Evolutionary conservation across 2,113 vertebrate genomes (phyloP), one percentile per base, ranked within the genome.

Genomic region (Lepus americanus): DNA sequence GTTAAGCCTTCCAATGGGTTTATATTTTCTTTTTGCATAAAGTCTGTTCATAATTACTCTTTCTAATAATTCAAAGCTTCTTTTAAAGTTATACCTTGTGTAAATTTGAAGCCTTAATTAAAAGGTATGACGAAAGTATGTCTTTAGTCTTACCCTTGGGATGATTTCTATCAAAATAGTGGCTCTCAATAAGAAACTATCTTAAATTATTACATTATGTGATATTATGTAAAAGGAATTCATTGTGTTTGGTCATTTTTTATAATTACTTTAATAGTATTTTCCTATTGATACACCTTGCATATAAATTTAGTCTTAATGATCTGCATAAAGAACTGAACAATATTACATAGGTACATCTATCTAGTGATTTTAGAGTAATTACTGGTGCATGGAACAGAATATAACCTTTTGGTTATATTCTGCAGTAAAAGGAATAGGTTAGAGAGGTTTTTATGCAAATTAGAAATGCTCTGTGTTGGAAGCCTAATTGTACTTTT

Each of bases 401-500:
- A 98, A 98, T 98, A 96, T 98, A 98, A 98, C 98, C 98, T 98
- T 98, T 98, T 98, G 97, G 98, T 98, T 98, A 98, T 98, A 98
- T 97, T 98, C 97, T 96, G 78, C 94, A 96, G 96, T 98, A 97
- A 98, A 98, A 98, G 97, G 96, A 98, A 98, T 97, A 97, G 97
- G 98, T 97, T 98, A 98, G 98, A 98, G 97, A 98, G 98, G 97
- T 98, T 98, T 98, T 98, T 98, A 98, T 98, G 98, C 96, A 98
- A 98, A 98, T 98, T 95, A 98, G 97, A 93, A 98, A 98, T 96
- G 97, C 97, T 98, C 98, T 98, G 97, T 98, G 98, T 98, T 98
- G 98, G 98, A 98, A 98, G 98, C 97, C 98, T 98, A 98, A 98
- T 98, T 98, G 98, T 98, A 98, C 98, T 98, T 98, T 98, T 98